Base-by-base conservation (phyloP, 1,140 invertebrate genomes). In the Neocloeon triangulifer region DNA sequence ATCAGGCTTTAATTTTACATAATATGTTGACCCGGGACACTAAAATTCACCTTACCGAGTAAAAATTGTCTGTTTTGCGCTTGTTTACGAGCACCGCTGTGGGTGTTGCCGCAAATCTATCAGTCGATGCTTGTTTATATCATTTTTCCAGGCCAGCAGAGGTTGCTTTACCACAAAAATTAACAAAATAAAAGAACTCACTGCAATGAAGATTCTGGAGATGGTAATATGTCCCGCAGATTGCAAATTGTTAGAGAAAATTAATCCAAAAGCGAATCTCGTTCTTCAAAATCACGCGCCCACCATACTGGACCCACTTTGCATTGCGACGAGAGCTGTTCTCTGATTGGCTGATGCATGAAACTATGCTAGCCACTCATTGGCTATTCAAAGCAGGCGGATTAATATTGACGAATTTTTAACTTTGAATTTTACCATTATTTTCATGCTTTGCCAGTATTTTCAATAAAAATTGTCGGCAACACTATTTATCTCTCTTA, bases 221-320 rank as follows among this genome's bases (percentile, higher is more conserved):
- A 49, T 46, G 51, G n/a, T n/a, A n/a, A n/a, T n/a, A n/a, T n/a
- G n/a, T n/a, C n/a, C n/a, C n/a, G n/a, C n/a, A n/a, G n/a, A n/a
- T n/a, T n/a, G n/a, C n/a, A 54, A 56, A 56, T 53, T 52, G 47
- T 52, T 48, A 54, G 55, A n/a, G n/a, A n/a, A n/a, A n/a, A n/a
- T n/a, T n/a, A n/a, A n/a, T n/a, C n/a, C n/a, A n/a, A n/a, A n/a
- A n/a, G n/a, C n/a, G n/a, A n/a, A n/a, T n/a, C n/a, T n/a, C 56
- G 58, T 31, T 58, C 61, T 69, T 69, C 60, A 66, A 69, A 67
- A 66, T 67, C 62, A 65, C 64, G 64, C 64, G 64, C 65, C 64
- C 62, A 65, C 63, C 63, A 66, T 66, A 65, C 56, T 58, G 56
- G 53, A 59, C 62, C 63, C 61, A 64, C 48, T 55, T 54, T 56